Evolutionary conservation across 2,888 invertebrate genomes (phyloP).

Genomic region (Arrhopalites spinosus): DNA sequence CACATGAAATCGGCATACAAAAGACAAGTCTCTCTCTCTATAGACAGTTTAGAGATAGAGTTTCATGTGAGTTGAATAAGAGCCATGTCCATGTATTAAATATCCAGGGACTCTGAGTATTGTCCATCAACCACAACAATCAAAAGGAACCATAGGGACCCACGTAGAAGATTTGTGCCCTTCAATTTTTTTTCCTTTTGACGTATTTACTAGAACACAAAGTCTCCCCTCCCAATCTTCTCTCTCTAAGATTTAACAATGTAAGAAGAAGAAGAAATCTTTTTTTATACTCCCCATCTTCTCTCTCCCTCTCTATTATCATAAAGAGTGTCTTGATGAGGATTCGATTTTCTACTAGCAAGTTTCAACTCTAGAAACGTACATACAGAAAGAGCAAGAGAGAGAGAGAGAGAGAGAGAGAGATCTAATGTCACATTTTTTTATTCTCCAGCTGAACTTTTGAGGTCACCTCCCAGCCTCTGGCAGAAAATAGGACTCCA

Average conservation of each 20-base stretch:
- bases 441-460: conserved; percentile 31
- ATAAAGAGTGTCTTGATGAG: conserved; percentile 17
- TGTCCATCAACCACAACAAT: too few relatives aligned
- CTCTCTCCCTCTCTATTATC: conserved; percentile 16
- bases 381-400: neutral
- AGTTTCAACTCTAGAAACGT: neutral
- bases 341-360: conserved; percentile 30
- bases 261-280: too few relatives aligned
- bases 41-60: too few relatives aligned
- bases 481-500: neutral
- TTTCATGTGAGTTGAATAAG: too few relatives aligned
- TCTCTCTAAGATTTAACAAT: too few relatives aligned
- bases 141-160: too few relatives aligned
- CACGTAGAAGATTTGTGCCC: neutral
- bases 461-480: conserved; percentile 31
- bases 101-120: too few relatives aligned
- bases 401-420: neutral
- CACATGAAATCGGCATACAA: too few relatives aligned
- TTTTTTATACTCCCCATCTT: neutral
- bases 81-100: too few relatives aligned
- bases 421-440: neutral
- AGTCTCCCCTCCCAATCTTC: too few relatives aligned
- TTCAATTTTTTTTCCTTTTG: neutral
- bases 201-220: neutral
- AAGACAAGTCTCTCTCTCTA: too few relatives aligned